phyloP scores from a whole-genome alignment of 2,113 vertebrate species.

The Nothoprocta pentlandii region DNA sequence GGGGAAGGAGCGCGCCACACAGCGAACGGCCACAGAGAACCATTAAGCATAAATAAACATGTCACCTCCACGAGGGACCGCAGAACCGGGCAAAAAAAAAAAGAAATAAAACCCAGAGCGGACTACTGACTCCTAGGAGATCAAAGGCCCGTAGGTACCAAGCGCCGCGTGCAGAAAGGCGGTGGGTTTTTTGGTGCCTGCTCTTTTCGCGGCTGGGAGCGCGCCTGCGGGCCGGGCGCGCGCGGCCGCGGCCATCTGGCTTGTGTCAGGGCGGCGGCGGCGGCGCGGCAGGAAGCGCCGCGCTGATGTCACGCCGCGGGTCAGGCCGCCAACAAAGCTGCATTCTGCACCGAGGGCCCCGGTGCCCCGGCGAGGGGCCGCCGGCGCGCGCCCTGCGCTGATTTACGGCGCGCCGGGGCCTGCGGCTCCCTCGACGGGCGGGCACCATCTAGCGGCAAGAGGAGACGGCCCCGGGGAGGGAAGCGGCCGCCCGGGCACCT shows the following conservation, averaged over 20 bases:
- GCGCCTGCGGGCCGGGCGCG: constrained; percentile 59
- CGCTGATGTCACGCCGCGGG: constrained; percentile 76
- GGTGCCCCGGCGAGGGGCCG: constrained; percentile 45
- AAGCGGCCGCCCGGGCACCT: neutral
- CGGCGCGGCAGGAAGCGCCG: constrained; percentile 71
- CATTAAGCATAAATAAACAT: constrained; percentile 61
- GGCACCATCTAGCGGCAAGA: constrained; percentile 76
- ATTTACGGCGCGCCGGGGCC: constrained; percentile 6
- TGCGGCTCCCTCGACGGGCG: constrained; percentile 58
- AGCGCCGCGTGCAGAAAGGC: neutral
- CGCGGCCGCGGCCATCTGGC: constrained; percentile 82
- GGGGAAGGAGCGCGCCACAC: constrained; percentile 19
- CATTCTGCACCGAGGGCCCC: constrained; percentile 63
- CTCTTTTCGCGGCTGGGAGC: too few species aligned
- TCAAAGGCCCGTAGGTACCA: constrained; percentile 31
- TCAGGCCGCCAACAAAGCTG: constrained; percentile 77
- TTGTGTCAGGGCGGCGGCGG: constrained; percentile 75
- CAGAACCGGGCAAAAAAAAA: neutral
- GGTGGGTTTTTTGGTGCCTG: too few species aligned
- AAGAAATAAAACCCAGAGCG: neutral
- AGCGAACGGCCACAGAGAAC: constrained; percentile 40
- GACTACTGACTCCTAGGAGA: constrained; percentile 61
- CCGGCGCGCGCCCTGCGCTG: constrained; percentile 9
- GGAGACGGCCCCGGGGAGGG: neutral
- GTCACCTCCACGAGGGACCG: constrained; percentile 59